These are phyloP conservation scores for Percopsis omiscomaycus DNA, from an alignment of 2,797 vertebrate genomes.

Conservation along the genomic window DNA sequence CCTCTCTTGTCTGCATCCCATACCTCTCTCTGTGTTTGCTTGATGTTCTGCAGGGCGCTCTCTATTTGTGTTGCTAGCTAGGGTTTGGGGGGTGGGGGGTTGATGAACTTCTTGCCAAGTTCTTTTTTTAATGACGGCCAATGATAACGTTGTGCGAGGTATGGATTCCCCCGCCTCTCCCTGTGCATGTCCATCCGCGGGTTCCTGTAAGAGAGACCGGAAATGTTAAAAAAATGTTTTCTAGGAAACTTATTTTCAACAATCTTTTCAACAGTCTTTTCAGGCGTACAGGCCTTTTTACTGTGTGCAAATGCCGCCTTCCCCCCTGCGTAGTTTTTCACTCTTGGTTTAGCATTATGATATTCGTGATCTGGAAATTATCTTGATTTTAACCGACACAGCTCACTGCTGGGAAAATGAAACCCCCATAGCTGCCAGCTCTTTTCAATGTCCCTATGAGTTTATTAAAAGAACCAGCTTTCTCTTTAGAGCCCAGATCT, in stretches of 20 bases:
- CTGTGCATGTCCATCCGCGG: too few species aligned
- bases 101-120: conserved; percentile 25
- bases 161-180: conserved; percentile 14
- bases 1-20: conserved; percentile 27
- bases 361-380: conserved; percentile 69
- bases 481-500: conserved; percentile 61
- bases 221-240: neutral
- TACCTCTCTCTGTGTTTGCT: conserved; percentile 35
- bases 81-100: conserved; percentile 22
- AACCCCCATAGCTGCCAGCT: conserved; percentile 73
- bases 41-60: conserved; percentile 40
- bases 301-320: conserved; percentile 55
- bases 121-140: conserved; percentile 52
- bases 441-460: conserved; percentile 72
- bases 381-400: conserved; percentile 75
- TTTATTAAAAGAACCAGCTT: conserved; percentile 79
- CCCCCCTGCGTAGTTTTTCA: conserved; percentile 68
- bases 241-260: neutral
- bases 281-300: conserved; percentile 48
- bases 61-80: conserved; percentile 23
- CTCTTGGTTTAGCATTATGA: conserved; percentile 73
- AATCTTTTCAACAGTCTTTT: conserved; percentile 31
- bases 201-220: neutral
- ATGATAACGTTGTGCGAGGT: conserved; percentile 37
- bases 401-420: conserved; percentile 75